Evolutionary conservation across 2,888 invertebrate species (phyloP).

Genomic region (Malthinus seriepunctatus): DNA sequence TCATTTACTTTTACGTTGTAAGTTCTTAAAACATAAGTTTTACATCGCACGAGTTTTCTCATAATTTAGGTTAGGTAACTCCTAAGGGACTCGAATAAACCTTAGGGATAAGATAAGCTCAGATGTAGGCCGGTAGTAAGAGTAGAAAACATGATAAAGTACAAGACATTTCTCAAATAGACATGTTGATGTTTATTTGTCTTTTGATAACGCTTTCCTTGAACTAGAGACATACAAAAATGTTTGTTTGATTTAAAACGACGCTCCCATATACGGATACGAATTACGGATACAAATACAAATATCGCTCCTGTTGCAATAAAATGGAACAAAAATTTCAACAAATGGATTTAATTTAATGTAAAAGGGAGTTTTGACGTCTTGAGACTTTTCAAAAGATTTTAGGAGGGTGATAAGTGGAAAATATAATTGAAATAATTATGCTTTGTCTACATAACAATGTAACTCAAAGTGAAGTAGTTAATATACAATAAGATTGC

Average conservation of each 20-base stretch:
- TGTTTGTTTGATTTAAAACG: neutral
- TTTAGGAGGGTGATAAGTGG: constrained; percentile 14
- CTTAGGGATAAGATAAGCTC: constrained; percentile 26
- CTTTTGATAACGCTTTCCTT: constrained; percentile 22
- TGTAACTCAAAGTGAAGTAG: neutral
- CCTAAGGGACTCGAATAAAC: constrained; percentile 28
- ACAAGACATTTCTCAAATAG: constrained; percentile 35
- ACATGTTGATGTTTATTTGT: constrained; percentile 27
- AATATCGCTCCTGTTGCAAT: neutral
- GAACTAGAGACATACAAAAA: neutral
- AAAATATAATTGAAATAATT: constrained; percentile 26
- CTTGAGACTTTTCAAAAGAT: constrained; percentile 12
- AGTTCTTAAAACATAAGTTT: constrained; percentile 39
- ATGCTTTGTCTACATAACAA: neutral
- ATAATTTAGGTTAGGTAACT: constrained; percentile 39
- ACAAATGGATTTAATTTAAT: too few species aligned
- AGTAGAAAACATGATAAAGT: constrained; percentile 36
- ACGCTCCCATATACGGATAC: neutral
- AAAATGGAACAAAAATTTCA: neutral
- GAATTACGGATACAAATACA: neutral
- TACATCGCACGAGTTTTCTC: constrained; percentile 40
- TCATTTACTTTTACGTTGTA: constrained; percentile 12
- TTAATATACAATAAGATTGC: neutral
- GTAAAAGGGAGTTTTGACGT: neutral
- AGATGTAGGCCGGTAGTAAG: constrained; percentile 26